Evolutionary conservation across 1,140 invertebrate genomes (phyloP), one percentile per base, ranked within the genome.

Genomic region (Phymorhynchus buccinoides): DNA sequence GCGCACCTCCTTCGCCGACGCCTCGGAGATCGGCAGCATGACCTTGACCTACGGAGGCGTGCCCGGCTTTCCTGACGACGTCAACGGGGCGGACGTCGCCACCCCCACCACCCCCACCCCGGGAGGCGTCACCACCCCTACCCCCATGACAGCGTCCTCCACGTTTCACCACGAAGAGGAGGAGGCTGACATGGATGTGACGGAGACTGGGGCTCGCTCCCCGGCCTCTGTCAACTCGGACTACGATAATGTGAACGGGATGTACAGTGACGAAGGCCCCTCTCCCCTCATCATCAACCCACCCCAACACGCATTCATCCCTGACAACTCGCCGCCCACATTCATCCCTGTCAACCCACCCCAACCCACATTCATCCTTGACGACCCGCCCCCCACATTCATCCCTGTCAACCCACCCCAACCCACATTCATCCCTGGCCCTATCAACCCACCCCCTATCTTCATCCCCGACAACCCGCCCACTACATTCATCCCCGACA

Each of bases 1-100:
- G 56, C 86, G 91, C 39, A 92, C 91, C 22, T 92, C 91, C 22
- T 91, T 91, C 87, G 90, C 91, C 41, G 91, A 90, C 75, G 88
- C 85, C 44, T 92, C 91, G 27, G 91, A 92, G 32, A 77, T 90
- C n/a, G 89, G 87, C 6, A 91, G 91, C 78, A 77, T 90, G 80
- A 86, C 85, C 82, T 68, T 27, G 71, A 75, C 30, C 56, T 71
- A 88, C 48, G 80, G 87, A 12, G 78, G 88, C 66, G 80, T 87
- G 32, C 81, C 84, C 32, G 86, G 88, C 16, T 87, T 86, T 12
- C 88, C 87, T 18, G 84, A 85, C 18, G 87, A 87, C 32, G 37
- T 88, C 39, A 85, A 88, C 30, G 86, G 86, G 22, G 86, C 87
- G 75, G 88, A 89, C 18, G 56, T 84, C 7, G 80, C 88, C 6